These are phyloP conservation scores for Eretmochelys imbricata DNA, from an alignment of 2,113 vertebrate species.

Conservation along the genomic window DNA sequence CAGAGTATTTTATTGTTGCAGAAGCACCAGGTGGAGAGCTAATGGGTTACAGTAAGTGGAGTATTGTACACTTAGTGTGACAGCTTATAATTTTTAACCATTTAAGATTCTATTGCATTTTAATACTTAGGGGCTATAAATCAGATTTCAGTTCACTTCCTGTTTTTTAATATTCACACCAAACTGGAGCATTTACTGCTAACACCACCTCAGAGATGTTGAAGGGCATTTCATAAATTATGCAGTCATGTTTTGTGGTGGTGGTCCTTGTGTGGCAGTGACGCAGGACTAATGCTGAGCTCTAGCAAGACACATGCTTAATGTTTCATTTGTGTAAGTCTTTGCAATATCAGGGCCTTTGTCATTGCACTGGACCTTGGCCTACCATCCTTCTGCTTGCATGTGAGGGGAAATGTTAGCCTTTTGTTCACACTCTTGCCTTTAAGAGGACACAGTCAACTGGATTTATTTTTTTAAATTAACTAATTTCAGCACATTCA, in stretches of 20 bases:
- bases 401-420: not conserved
- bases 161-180: not conserved
- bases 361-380: not conserved
- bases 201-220: not conserved
- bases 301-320: not conserved
- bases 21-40: constrained; percentile 95
- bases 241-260: accelerated
- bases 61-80: not conserved
- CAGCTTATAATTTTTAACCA: not conserved
- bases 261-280: not conserved
- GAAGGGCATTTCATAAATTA: accelerated
- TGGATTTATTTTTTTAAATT: not conserved
- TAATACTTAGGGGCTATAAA: not conserved
- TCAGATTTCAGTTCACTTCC: not conserved
- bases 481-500: not conserved
- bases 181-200: not conserved
- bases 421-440: accelerated
- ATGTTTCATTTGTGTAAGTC: not conserved
- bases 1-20: constrained; percentile 96
- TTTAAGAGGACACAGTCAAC: not conserved
- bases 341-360: not conserved
- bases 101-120: not conserved
- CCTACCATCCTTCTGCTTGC: accelerated
- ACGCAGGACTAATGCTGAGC: not conserved
- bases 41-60: constrained; percentile 95